Evolutionary conservation across 2,797 vertebrate species (phyloP).

Genomic region (Esox lucius): DNA sequence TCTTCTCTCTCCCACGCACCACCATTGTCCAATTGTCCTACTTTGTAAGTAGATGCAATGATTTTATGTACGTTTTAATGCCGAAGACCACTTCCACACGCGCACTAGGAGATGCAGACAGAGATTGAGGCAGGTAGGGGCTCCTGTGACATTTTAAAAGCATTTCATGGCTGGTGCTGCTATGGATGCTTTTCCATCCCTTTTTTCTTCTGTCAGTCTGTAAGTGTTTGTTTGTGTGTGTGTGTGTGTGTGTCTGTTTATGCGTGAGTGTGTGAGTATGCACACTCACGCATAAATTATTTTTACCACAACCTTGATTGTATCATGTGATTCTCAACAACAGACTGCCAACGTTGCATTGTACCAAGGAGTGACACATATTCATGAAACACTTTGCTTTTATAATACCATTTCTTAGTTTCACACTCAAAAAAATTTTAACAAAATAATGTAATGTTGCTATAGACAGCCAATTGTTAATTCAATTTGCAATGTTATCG

Average conservation of each 20-base stretch:
- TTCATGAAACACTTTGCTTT: too few species aligned
- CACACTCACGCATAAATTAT: too few species aligned
- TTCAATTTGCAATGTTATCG: too few species aligned
- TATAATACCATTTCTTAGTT: too few species aligned
- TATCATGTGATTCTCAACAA: too few species aligned
- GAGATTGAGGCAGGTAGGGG: not conserved
- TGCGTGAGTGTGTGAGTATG: slow-evolving; percentile 12
- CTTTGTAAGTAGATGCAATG: not conserved
- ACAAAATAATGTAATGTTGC: too few species aligned
- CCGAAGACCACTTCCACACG: not conserved
- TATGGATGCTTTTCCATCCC: not conserved
- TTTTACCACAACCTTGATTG: too few species aligned
- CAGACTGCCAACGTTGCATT: too few species aligned
- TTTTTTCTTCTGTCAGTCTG: not conserved
- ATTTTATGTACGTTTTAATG: not conserved
- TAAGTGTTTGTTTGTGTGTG: slow-evolving; percentile 15
- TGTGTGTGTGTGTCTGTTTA: slow-evolving; percentile 11
- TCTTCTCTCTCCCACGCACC: not conserved
- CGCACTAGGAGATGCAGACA: not conserved
- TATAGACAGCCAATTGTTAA: too few species aligned
- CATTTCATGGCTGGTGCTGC: not conserved
- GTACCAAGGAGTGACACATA: too few species aligned
- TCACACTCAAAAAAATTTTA: too few species aligned
- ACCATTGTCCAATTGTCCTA: not conserved
- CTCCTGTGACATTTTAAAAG: not conserved